A percentile compares a stretch with the other conserved stretches of the same genome.
These are phyloP conservation scores for Agrilus cyanescens DNA, from an alignment of 2,888 invertebrate species.

Conservation along the genomic window DNA sequence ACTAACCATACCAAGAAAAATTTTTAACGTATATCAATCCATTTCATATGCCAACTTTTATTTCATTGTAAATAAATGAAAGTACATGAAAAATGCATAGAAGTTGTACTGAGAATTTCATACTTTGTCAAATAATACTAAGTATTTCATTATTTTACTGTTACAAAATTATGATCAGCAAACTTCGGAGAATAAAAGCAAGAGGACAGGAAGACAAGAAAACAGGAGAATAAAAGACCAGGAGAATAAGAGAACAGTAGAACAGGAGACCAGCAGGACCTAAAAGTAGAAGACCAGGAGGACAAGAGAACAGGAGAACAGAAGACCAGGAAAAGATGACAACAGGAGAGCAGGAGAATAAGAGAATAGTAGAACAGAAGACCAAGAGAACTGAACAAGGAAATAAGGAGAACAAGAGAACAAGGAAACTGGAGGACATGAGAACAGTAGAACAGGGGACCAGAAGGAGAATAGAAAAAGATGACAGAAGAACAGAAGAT, in stretches of 20 bases:
- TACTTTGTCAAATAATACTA: no score
- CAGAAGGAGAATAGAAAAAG: conserved; percentile 3
- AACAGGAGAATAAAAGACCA: not conserved
- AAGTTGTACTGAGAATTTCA: no score
- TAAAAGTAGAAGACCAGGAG: not conserved
- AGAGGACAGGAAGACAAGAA: not conserved
- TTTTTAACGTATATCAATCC: no score
- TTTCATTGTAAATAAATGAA: no score
- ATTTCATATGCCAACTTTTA: no score
- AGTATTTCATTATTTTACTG: no score
- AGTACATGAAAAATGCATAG: no score
- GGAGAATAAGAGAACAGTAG: not conserved
- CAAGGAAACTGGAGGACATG: conserved; percentile 15
- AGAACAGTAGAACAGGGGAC: conserved; percentile 3
- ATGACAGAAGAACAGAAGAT: conserved; percentile 7
- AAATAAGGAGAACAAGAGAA: conserved; percentile 11
- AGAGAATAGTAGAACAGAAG: not conserved
- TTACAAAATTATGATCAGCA: no score
- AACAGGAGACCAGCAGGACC: not conserved
- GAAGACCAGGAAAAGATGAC: not conserved
- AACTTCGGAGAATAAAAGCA: not conserved
- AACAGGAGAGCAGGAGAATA: not conserved
- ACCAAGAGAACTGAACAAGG: no score
- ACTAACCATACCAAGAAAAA: no score
- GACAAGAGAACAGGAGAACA: not conserved